These are phyloP conservation scores for Glareola pratincola DNA, from an alignment of 2,113 vertebrate genomes.

Conservation along the genomic window DNA sequence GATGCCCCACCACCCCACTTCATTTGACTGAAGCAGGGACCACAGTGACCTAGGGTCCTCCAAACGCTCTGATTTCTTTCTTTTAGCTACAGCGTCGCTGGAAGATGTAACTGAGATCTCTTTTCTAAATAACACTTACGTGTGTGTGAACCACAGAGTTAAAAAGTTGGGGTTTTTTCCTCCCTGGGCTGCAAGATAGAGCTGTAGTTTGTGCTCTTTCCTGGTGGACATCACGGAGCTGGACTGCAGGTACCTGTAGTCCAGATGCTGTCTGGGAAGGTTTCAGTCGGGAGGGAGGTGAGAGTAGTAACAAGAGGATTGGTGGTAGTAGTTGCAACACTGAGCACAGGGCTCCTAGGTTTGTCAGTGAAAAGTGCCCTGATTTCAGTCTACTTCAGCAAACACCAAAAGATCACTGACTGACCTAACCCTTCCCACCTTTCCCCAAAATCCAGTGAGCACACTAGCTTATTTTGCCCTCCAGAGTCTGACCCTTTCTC, in stretches of 20 bases:
- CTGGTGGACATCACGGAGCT: background rate
- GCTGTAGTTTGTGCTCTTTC: background rate
- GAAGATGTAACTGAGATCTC: background rate
- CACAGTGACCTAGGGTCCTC: background rate
- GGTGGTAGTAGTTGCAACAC: background rate
- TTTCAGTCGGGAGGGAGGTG: background rate
- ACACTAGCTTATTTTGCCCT: background rate
- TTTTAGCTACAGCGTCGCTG: background rate
- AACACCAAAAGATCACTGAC: background rate
- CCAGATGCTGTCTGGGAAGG: background rate
- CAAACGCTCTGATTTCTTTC: background rate
- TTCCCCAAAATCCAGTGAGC: background rate
- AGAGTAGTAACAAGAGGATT: background rate
- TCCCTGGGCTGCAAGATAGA: background rate
- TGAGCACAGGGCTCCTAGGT: background rate
- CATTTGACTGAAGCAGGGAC: background rate
- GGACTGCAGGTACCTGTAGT: background rate
- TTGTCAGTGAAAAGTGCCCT: background rate
- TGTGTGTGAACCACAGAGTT: background rate
- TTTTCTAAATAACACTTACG: background rate
- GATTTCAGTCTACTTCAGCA: background rate
- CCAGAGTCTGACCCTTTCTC: background rate
- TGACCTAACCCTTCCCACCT: background rate
- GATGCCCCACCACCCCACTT: background rate
- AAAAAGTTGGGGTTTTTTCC: accelerated